Conservation (phyloP, 2,888 invertebrate genomes). For the Andrena hattorfiana region DNA sequence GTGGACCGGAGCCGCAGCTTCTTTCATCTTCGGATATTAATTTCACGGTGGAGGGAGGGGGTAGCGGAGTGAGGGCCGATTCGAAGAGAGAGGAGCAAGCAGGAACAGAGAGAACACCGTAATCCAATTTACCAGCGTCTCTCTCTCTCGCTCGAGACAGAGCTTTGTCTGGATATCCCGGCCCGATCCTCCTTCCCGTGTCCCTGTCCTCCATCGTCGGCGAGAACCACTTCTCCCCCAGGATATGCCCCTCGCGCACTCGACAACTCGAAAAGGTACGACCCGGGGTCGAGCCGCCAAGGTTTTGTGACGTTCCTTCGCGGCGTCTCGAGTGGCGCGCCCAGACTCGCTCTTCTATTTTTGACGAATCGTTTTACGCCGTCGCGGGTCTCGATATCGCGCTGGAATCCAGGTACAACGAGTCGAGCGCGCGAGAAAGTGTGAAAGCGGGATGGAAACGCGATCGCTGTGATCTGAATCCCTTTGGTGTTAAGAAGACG, state of each 20-base stretch:
- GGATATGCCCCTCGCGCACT: constrained; percentile 52
- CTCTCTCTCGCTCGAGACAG: constrained; percentile 54
- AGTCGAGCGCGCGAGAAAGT: not conserved
- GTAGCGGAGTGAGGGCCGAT: constrained; percentile 37
- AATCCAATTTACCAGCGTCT: constrained; percentile 77
- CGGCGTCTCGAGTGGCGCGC: constrained; percentile 55
- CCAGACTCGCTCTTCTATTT: constrained; percentile 40
- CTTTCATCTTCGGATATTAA: constrained; percentile 81
- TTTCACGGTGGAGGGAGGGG: constrained; percentile 71
- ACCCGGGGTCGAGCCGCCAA: constrained; percentile 32
- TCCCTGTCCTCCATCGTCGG: constrained; percentile 35
- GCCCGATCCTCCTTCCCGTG: constrained; percentile 45
- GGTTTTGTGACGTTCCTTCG: constrained; percentile 57
- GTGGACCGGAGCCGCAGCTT: constrained; percentile 67
- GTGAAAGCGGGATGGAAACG: not conserved
- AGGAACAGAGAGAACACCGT: constrained; percentile 72
- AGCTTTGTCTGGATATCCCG: constrained; percentile 64
- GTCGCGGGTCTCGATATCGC: constrained; percentile 2
- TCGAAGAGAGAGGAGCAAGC: constrained; percentile 44
- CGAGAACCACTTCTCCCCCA: constrained; percentile 68
- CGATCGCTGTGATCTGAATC: not conserved
- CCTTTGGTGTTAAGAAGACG: not conserved
- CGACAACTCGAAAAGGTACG: constrained; percentile 64
- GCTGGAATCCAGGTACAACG: not conserved
- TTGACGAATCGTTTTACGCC: constrained; percentile 38